Evolutionary conservation across 1,140 invertebrate species (phyloP).

Genomic region (Hylaeus anthracinus): DNA sequence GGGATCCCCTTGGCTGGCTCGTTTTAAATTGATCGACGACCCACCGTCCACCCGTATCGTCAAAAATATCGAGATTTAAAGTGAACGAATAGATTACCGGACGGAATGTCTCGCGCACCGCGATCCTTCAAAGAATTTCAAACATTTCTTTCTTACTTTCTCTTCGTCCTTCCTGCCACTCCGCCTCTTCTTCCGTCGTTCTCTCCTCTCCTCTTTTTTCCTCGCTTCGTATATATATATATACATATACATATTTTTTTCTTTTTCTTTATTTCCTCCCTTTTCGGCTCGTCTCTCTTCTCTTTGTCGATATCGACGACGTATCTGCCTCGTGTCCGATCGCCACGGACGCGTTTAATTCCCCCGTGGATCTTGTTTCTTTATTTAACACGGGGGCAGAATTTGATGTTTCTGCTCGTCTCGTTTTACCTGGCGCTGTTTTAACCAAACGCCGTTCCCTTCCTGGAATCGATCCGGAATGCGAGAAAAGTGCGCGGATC

Average conservation of each 20-base stretch:
- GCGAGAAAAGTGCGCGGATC: neutral
- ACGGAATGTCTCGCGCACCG: constrained; percentile 39
- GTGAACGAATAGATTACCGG: constrained; percentile 50
- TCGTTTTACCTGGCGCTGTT: constrained; percentile 12
- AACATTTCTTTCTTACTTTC: constrained; percentile 32
- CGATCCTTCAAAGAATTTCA: constrained; percentile 51
- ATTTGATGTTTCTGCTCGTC: constrained; percentile 38
- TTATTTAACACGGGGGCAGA: constrained; percentile 23
- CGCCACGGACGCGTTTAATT: constrained; percentile 44
- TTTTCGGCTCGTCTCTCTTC: neutral
- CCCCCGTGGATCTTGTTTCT: constrained; percentile 1
- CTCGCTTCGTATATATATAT: neutral
- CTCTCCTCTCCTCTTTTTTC: neutral
- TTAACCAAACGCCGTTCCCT: constrained; percentile 15
- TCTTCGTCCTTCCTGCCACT: no score
- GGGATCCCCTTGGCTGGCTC: constrained; percentile 19
- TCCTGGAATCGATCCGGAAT: constrained; percentile 23
- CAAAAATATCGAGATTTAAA: constrained; percentile 53
- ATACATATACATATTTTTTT: no score
- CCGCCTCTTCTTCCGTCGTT: neutral
- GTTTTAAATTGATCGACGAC: constrained; percentile 57
- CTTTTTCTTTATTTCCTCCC: neutral
- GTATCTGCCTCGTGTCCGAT: constrained; percentile 39
- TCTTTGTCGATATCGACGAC: constrained; percentile 37
- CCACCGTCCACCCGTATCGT: constrained; percentile 38